These are phyloP conservation scores for Alectura lathami DNA, from an alignment of 2,113 vertebrate genomes.

Conservation along the genomic window DNA sequence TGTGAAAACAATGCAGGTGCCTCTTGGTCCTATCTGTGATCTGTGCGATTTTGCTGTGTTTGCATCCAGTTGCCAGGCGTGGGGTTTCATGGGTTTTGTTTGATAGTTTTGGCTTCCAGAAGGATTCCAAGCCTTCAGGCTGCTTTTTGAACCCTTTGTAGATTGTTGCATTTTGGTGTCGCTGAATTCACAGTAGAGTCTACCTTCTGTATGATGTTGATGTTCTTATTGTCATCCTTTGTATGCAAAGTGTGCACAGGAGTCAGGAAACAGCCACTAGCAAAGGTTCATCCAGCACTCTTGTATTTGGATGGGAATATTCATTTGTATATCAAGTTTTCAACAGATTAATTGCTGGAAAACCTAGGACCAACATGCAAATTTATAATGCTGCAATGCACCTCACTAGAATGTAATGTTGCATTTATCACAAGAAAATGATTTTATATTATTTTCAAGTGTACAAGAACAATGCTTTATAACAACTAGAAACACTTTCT, in stretches of 20 bases:
- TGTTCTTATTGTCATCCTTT: not conserved
- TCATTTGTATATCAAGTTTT: not conserved
- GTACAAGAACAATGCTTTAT: not conserved
- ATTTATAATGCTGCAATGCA: not conserved
- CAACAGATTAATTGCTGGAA: not conserved
- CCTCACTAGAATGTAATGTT: not conserved
- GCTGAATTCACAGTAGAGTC: not conserved
- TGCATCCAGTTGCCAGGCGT: not conserved
- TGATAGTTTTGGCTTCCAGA: not conserved
- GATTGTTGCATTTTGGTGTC: not conserved
- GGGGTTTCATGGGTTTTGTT: not conserved
- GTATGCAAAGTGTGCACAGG: not conserved
- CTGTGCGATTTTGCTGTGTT: not conserved
- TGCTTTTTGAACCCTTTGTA: not conserved
- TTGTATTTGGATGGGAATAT: not conserved
- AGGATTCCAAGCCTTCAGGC: not conserved
- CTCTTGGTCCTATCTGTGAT: not conserved
- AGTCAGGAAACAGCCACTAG: not conserved
- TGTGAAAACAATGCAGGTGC: not conserved
- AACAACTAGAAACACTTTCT: not conserved
- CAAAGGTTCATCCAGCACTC: not conserved
- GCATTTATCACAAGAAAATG: not conserved
- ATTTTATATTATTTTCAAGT: not conserved
- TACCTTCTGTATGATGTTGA: not conserved
- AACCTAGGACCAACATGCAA: not conserved